Base-by-base conservation (phyloP, 2,113 vertebrate species). In the Gallinago paraguaiae region DNA sequence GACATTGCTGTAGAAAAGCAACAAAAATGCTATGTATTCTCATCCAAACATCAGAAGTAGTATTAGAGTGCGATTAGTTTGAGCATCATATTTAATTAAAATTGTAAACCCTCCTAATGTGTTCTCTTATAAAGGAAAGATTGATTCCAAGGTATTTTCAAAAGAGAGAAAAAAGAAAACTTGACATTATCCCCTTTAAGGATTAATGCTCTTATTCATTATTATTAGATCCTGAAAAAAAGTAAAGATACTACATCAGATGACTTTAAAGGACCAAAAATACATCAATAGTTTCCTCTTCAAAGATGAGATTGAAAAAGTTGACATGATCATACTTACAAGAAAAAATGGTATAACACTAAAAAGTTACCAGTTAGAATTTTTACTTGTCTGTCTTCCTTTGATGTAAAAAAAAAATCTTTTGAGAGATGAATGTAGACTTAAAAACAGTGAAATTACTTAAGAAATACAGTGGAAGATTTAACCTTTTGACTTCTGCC, bases 321-420 rank as follows among this genome's bases (percentile, higher is more conserved):
- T 74, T 90, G 57, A 31, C 35, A 17, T 82, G 82, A 83, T 72
- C 72, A 71, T 63, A 88, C 13, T 12, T 64, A 68, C 35, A 90
- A 78, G 64, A 90, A 94, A 80, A 96, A 93, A 46, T 0, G 6
- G 14, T 71, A 13, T 74, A 86, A 77, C 37, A 64, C 63, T 88
- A 35, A 90, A 81, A 94, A 88, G 79, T 83, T 88, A 67, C 18
- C n/a, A 60, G 70, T 63, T 56, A 43, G 53, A 86, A 68, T 86
- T 96, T 94, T 88, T 37, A 78, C 90, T 95, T 86, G 72, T 92
- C 92, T 88, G 83, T 88, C 60, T 90, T 95, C 57, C 61, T 96
- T 97, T 94, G 64, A 92, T 93, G 82, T 53, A 77, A 87, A 83
- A 72, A 72, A 39, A 80, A 93, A 81, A 35, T 39, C 90, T 77